A percentile compares a stretch with the other conserved stretches of the same genome.
Evolutionary conservation across 2,113 vertebrate species (phyloP).

Genomic region (Takifugu bimaculatus): DNA sequence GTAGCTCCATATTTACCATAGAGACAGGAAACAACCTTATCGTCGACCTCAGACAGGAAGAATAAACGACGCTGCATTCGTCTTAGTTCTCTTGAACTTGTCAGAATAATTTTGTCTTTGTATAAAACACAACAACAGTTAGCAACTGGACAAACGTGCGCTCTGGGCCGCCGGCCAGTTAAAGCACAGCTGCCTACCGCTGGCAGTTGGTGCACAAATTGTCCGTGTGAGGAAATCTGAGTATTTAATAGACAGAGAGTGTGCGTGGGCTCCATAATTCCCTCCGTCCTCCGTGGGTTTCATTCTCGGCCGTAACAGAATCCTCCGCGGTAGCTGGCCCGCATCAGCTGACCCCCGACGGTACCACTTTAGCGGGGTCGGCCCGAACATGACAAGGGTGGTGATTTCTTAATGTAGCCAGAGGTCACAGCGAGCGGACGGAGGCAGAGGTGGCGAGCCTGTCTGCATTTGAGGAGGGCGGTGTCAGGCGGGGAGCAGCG

Average conservation of each 20-base stretch:
- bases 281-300: background rate
- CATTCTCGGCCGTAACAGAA: conserved; percentile 21
- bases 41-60: background rate
- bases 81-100: no score
- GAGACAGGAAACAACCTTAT: background rate
- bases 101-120: background rate
- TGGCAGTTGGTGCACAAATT: conserved; percentile 8
- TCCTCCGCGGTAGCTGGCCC: conserved; percentile 30
- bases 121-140: background rate
- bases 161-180: background rate
- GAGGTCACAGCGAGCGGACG: conserved; percentile 18
- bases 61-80: no score
- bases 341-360: conserved; percentile 33
- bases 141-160: background rate
- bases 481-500: background rate
- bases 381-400: conserved; percentile 42
- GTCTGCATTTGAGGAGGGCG: conserved; percentile 17
- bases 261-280: conserved; percentile 9
- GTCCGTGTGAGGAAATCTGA: conserved; percentile 5
- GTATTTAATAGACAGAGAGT: background rate
- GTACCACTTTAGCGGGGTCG: conserved; percentile 34
- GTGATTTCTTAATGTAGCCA: conserved; percentile 64
- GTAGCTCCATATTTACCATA: background rate
- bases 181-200: conserved; percentile 33
- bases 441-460: conserved; percentile 24